Conservation (phyloP, 2,113 vertebrate genomes). For the Eclectus roratus region DNA sequence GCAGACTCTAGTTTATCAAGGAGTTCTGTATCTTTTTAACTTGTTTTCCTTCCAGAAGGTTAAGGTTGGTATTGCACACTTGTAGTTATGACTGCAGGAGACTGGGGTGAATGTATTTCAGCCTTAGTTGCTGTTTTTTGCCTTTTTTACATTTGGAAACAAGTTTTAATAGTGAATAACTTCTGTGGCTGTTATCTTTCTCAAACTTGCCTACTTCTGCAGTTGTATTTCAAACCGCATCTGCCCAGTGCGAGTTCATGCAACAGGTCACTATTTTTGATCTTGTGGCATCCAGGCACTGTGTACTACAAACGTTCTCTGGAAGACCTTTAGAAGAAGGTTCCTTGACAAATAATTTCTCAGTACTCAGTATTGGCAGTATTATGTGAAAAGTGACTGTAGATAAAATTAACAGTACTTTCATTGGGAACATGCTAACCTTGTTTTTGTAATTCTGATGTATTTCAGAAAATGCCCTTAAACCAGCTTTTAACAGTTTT, state of each 20-base stretch:
- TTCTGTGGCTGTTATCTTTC: background rate
- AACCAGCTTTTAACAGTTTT: slow-evolving; percentile 47
- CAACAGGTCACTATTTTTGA: slow-evolving; percentile 66
- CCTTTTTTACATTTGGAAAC: background rate
- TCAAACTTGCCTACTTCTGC: slow-evolving; percentile 46
- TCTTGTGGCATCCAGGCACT: slow-evolving; percentile 22
- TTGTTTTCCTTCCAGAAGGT: background rate
- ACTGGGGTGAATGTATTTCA: background rate
- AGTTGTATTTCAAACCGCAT: slow-evolving; percentile 25
- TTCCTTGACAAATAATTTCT: background rate
- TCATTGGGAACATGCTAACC: slow-evolving; percentile 86
- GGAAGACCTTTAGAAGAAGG: background rate
- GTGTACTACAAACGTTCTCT: background rate
- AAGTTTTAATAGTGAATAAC: background rate
- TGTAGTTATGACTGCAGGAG: background rate
- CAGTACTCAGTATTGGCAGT: background rate
- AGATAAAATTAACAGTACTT: slow-evolving; percentile 25
- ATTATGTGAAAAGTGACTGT: background rate
- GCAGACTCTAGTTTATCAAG: background rate
- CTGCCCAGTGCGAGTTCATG: slow-evolving; percentile 70
- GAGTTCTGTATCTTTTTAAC: slow-evolving; percentile 12
- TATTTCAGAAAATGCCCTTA: slow-evolving; percentile 61
- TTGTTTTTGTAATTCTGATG: slow-evolving; percentile 71
- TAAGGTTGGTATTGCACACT: background rate
- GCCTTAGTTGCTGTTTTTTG: background rate